Evolutionary conservation across 2,888 invertebrate genomes (phyloP).

Genomic region (Synanthedon formicaeformis): DNA sequence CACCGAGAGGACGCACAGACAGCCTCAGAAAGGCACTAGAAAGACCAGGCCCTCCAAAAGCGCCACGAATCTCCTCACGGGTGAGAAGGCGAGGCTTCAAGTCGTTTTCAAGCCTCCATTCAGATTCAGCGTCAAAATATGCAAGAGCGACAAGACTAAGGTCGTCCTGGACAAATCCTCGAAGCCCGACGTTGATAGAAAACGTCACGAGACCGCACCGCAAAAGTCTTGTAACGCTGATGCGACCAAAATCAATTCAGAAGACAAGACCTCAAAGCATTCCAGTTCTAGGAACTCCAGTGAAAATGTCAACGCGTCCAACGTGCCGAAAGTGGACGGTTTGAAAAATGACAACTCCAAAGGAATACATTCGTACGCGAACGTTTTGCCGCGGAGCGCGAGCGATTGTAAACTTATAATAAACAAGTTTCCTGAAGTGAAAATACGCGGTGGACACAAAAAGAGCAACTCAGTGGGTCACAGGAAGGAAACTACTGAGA

Average conservation of each 20-base stretch:
- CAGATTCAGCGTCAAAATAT: constrained; percentile 84
- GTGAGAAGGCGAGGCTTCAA: constrained; percentile 81
- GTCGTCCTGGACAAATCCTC: constrained; percentile 71
- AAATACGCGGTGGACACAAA: constrained; percentile 40
- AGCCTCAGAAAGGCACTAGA: constrained; percentile 63
- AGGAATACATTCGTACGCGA: constrained; percentile 45
- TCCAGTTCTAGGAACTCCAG: constrained; percentile 29
- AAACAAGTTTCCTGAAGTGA: constrained; percentile 39
- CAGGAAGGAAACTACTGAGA: constrained; percentile 55
- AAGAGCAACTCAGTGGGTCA: constrained; percentile 64
- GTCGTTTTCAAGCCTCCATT: constrained; percentile 91
- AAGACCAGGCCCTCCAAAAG: constrained; percentile 75
- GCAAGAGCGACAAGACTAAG: constrained; percentile 77
- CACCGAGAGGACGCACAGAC: constrained; percentile 61
- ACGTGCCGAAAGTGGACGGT: constrained; percentile 23
- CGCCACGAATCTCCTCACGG: constrained; percentile 75
- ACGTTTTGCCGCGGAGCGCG: constrained; percentile 51
- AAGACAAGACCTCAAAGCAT: constrained; percentile 35
- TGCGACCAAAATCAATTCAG: constrained; percentile 31
- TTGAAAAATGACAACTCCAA: constrained; percentile 26
- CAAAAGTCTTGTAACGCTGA: constrained; percentile 30
- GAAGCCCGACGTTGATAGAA: constrained; percentile 57
- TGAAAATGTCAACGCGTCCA: constrained; percentile 18
- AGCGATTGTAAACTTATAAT: constrained; percentile 52
- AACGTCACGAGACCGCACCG: constrained; percentile 35